Conservation (phyloP, 2,888 invertebrate species). For the Dynastes grantii region DNA sequence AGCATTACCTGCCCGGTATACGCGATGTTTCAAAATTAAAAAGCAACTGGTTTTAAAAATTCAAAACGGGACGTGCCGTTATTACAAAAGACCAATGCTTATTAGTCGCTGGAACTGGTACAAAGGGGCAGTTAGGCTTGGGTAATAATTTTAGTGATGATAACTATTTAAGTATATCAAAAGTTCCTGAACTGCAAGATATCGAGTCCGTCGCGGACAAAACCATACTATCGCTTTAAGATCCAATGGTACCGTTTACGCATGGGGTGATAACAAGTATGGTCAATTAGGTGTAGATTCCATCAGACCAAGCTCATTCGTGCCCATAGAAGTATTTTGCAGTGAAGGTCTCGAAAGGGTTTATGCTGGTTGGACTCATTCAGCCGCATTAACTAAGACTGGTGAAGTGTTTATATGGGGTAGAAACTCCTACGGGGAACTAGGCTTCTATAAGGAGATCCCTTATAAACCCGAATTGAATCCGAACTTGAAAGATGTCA, state of each 20-base stretch:
- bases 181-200: constrained; percentile 74
- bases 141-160: constrained; percentile 70
- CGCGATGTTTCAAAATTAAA: no score
- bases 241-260: constrained; percentile 76
- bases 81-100: constrained; percentile 75
- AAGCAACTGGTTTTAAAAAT: no score
- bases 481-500: constrained; percentile 72
- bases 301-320: constrained; percentile 71
- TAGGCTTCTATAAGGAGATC: constrained; percentile 74
- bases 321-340: constrained; percentile 74
- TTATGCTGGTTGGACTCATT: constrained; percentile 87
- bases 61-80: no score
- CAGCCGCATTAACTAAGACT: constrained; percentile 76
- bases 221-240: constrained; percentile 81
- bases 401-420: constrained; percentile 84
- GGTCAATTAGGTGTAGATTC: constrained; percentile 81
- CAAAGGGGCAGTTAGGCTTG: constrained; percentile 80
- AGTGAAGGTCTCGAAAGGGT: constrained; percentile 75
- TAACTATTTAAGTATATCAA: constrained; percentile 70
- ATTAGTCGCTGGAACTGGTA: constrained; percentile 78
- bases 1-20: constrained; percentile 69
- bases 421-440: constrained; percentile 85
- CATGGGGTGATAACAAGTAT: constrained; percentile 89
- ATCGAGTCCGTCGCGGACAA: constrained; percentile 83
- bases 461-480: constrained; percentile 71